These are phyloP conservation scores for Melanotaenia parkinsoni DNA, from an alignment of 2,797 vertebrate species.

Conservation along the genomic window DNA sequence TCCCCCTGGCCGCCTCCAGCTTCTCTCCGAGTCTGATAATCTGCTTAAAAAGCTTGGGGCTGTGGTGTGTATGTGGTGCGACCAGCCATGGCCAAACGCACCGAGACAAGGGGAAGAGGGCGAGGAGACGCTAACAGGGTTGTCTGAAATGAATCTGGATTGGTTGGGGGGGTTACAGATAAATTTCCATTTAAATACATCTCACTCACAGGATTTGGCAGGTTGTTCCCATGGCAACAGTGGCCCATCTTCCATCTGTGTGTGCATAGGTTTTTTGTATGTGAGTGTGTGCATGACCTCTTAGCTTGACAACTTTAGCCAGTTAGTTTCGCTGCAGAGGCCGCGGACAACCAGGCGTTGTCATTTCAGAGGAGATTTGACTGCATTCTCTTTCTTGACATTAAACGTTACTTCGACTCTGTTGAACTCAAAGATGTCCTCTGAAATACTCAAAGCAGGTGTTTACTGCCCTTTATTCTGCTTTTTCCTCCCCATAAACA, in stretches of 20 bases:
- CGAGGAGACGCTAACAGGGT: conserved; percentile 33
- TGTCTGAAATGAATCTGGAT: conserved; percentile 72
- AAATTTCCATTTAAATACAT: conserved; percentile 82
- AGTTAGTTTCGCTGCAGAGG: conserved; percentile 71
- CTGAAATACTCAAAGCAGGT: conserved; percentile 15
- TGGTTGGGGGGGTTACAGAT: conserved; percentile 36
- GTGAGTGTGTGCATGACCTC: conserved; percentile 58
- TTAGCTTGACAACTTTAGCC: conserved; percentile 71
- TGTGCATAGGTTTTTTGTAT: conserved; percentile 39
- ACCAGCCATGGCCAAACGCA: conserved; percentile 67
- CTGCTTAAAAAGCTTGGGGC: conserved; percentile 72
- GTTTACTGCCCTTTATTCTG: background rate
- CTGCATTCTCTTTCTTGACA: conserved; percentile 30
- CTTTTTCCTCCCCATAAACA: background rate
- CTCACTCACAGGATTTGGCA: conserved; percentile 79
- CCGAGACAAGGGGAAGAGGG: conserved; percentile 49
- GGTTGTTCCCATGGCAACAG: conserved; percentile 79
- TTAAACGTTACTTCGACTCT: conserved; percentile 49
- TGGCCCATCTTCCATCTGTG: conserved; percentile 54
- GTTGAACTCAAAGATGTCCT: conserved; percentile 29
- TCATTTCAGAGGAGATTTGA: conserved; percentile 50
- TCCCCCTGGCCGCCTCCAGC: conserved; percentile 18
- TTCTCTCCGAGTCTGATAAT: conserved; percentile 59
- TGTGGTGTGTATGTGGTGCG: conserved; percentile 62
- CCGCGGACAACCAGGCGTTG: conserved; percentile 49